Base-by-base conservation (phyloP, 2,888 invertebrate genomes). In the Phalera bucephala region DNA sequence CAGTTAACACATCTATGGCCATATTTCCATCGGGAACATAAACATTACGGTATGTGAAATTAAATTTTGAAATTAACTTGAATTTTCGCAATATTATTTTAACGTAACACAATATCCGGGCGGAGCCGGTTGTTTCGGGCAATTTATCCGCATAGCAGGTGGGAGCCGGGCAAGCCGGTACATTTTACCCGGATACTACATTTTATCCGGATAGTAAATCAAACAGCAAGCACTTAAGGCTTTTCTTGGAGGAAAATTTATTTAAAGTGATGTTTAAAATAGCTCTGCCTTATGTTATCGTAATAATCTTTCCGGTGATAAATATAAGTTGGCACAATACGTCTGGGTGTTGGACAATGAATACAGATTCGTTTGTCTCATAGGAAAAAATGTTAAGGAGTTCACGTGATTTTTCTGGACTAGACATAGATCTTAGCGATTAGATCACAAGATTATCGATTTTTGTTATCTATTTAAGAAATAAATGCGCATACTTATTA, bases 91-190 rank as follows among this genome's bases (percentile, higher is more conserved):
- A 45, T 63, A 55, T 65, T 56, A 68, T 63, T 64, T 60, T 40
- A 59, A 46, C 52, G 48, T 42, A 46, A 60, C 51, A 54, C 56
- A 52, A 52, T 58, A 45, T 54, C 56, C 52, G 44, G 47, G 30
- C 32, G 20, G 23, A 9, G 33, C 25, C 26, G 34, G 40, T 49
- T 40, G 45, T 61, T 57, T 52, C 60, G 52, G 47, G 52, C 45
- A 71, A 76, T 79, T 79, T 79, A 77, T 75, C 67, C 64, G 62
- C 67, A 47, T 64, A 64, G 75, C 77, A 75, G 76, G 80, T 77
- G 79, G 17, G 17, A 17, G 17, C 64, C 51, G 55, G 45, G 52
- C 12, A 33, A 25, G 32, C 37, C 13, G 35, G 33, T 30, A 36
- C 37, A 32, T 36, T 39, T 33, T 40, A 35, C 36, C 33, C 33